Evolutionary conservation across 1,140 invertebrate species (phyloP), one percentile per base, ranked within the genome.

Genomic region (Plectrocnemia conspersa): DNA sequence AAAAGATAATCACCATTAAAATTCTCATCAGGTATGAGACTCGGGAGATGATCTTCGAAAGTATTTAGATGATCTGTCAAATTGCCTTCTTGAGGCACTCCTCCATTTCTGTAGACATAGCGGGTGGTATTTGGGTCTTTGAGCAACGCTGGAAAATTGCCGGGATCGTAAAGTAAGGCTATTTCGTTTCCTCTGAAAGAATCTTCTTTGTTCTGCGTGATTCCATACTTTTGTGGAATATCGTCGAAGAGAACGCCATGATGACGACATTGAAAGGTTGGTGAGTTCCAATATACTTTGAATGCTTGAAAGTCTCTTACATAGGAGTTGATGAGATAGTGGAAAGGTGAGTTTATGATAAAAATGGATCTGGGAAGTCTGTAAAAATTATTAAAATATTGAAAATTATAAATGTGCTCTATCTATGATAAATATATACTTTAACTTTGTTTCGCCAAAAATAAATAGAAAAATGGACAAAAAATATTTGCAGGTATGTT

Each of bases 211-310:
- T 86, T 87, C 50, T 86, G 84, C 10, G 79, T 71, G 15, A 90
- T 85, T 1, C 80, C 80, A 68, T 77, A 90, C 54, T 78, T 74
- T 3, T 76, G 59, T 1, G 75, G 68, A 0, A 85, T 66, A 22
- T 82, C 68, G 4, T 79, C 70, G 63, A 90, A 86, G 15, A 74
- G 66, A 15, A 88, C 68, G 4, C 79, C 80, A 52, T 82, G 82
- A 5, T 80, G 77, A 25, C 75, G 76, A 65, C 88, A 91, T 68
- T 83, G 80, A 59, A 81, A 81, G 0, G 83, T 85, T 0, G 88
- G 88, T 2, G 85, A 80, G 67, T 91, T 91, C 88, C 88, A 91
- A 58, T 84, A 86, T 0, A 87, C 76, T 13, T 76, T 67, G 64
- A 85, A 88, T 0, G 44, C 27, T 10, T 35, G 18, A 18, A n/a